These are phyloP conservation scores for Leucoma salicis DNA, from an alignment of 2,888 invertebrate species.

Conservation along the genomic window DNA sequence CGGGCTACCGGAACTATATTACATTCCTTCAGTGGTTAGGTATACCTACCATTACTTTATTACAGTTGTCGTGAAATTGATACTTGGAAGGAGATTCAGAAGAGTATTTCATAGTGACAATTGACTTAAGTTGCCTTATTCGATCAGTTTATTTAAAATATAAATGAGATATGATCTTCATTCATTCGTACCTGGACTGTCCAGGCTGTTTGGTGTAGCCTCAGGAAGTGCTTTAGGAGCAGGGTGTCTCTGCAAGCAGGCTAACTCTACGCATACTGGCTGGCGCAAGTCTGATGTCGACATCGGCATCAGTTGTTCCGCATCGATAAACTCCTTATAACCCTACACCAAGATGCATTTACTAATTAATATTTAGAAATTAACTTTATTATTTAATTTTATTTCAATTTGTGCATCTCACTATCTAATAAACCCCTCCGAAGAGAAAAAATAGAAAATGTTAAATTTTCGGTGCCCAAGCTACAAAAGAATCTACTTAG, in stretches of 20 bases:
- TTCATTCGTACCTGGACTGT: conserved; percentile 77
- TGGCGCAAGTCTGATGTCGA: conserved; percentile 92
- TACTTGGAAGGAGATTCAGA: not conserved
- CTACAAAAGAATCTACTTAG: too few species aligned
- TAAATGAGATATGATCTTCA: conserved; percentile 1
- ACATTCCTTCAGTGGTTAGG: too few species aligned
- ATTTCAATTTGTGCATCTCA: too few species aligned
- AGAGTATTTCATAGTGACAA: not conserved
- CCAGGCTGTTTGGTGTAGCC: conserved; percentile 76
- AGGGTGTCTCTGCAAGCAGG: conserved; percentile 83
- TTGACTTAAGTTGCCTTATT: not conserved
- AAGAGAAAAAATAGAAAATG: too few species aligned
- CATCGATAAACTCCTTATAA: conserved; percentile 95
- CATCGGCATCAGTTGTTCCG: conserved; percentile 93
- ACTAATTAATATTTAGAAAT: conserved; percentile 4
- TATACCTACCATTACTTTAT: too few species aligned
- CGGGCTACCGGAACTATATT: too few species aligned
- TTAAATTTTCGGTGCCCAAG: too few species aligned
- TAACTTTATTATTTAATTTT: not conserved
- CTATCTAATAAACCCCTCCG: too few species aligned
- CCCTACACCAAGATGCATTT: conserved; percentile 80
- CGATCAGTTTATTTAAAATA: conserved; percentile 32
- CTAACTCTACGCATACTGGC: conserved; percentile 91
- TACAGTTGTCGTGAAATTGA: too few species aligned
- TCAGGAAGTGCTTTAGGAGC: conserved; percentile 77